These are phyloP conservation scores for Rhipidura dahli DNA, from an alignment of 2,113 vertebrate species.

Conservation along the genomic window DNA sequence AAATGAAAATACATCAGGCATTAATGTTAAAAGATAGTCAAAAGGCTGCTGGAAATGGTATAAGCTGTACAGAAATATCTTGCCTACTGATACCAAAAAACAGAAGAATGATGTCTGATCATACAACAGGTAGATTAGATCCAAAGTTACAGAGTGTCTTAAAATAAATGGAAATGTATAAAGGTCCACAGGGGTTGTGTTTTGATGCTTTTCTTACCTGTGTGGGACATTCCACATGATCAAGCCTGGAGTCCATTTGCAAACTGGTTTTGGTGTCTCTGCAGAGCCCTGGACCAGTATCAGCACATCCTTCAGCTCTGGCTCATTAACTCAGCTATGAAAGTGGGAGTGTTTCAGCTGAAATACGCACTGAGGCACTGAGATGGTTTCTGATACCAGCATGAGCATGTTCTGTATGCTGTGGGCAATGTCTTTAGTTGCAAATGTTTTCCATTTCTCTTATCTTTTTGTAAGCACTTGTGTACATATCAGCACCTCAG, in stretches of 20 bases:
- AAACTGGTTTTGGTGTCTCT: neutral
- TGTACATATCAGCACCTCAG: neutral
- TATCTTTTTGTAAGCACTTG: neutral
- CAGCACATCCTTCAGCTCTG: neutral
- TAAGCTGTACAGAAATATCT: neutral
- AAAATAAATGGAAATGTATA: neutral
- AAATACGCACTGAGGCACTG: neutral
- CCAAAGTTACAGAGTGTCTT: neutral
- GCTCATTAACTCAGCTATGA: neutral
- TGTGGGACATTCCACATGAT: fast-evolving
- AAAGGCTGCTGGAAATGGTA: neutral
- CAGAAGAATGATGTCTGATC: neutral
- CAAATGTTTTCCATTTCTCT: neutral
- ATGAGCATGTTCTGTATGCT: neutral
- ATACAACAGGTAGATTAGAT: neutral
- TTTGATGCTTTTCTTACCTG: neutral
- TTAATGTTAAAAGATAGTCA: neutral
- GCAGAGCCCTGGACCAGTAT: neutral
- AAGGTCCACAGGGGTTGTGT: neutral
- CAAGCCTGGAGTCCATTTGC: neutral
- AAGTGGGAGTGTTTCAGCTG: neutral
- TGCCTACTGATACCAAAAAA: neutral
- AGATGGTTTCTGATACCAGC: neutral
- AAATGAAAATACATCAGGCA: neutral
- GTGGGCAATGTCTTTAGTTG: neutral